Base-by-base conservation (phyloP, 2,113 vertebrate species). In the Malurus melanocephalus region DNA sequence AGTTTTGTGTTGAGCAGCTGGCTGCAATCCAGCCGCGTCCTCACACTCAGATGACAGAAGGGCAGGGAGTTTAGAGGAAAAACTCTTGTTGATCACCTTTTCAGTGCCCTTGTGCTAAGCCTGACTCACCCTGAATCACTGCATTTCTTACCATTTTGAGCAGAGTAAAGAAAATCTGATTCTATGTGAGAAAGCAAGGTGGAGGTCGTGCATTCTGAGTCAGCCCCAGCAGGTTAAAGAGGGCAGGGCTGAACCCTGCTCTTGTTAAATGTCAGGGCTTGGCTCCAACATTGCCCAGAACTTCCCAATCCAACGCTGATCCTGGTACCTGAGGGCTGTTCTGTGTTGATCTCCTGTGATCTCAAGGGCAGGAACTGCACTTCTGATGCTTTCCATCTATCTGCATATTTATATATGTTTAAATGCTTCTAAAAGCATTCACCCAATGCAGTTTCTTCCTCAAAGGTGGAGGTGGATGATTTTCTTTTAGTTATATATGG, bases 121-220 rank as follows among this genome's bases (percentile, higher is more conserved):
- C 28, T 56, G 51, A 55, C 46, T n/a, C 46, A 33, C 35, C 59
- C 28, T 52, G 51, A 55, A 51, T n/a, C 46, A 33, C 35, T 22
- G 19, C 28, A 12, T 52, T 73, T 82, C 48, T 79, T 48, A 26
- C 30, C 2, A 7, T 24, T 33, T 68, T 48, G 12, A 59, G 17
- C 1, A 59, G 23, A 3, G 0, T 19, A 28, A 78, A 68, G 42
- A 67, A 75, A 89, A 68, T 38, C 24, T 46, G 17, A 53, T 16
- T 49, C 42, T 48, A 3, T 1, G 28, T 0, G 3, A 84, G 30
- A 21, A 74, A 23, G 21, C n/a, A 42, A 51, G 55, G 35, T 11
- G 59, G 65, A 46, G 0, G 1, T 26, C 0, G 0, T 1, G 22
- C 11, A 17, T 8, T 28, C 24, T 1, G 11, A 79, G 21, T 51